Base-by-base conservation (phyloP, 1,140 invertebrate genomes). In the Latrodectus geometricus region DNA sequence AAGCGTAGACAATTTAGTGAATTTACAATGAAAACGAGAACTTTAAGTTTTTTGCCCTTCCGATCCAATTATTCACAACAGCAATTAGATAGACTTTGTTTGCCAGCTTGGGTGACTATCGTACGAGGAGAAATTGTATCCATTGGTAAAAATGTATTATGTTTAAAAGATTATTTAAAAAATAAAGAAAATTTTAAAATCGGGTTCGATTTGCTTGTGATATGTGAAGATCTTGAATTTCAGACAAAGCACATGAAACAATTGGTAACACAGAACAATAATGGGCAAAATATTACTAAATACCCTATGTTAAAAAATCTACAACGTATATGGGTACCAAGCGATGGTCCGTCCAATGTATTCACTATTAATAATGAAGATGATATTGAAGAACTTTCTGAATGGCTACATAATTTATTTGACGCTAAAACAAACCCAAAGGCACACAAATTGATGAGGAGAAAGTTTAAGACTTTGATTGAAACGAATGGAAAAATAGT, bases 61-160 rank as follows among this genome's bases (percentile, higher is more conserved):
- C n/a, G 12, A 21, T 21, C 68, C 14, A 15, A 78, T 35, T 86
- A 78, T 49, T 48, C 20, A 50, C 49, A 54, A 48, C 12, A 14
- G 17, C 11, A 15, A n/a, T 56, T 86, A 9, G 23, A 86, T 50
- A 78, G 83, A 17, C n/a, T 86, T n/a, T 86, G 83, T 61, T 72
- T 86, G 9, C 52, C 83, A 20, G 75, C 68, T 20, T 86, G 83
- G 83, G 74, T 86, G 5, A 86, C 83, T n/a, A 49, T 61, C 15
- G 52, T 86, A 20, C 15, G 35, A 56, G 74, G 65, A n/a, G 23
- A 70, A 50, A 56, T 86, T 5, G 14, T 17, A 9, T 48, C 21
- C 0, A 78, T 86, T 17, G 7, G 69, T 56, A 9, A 49, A 5
- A 78, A 78, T n/a, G 20, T 61, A 35, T 9, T 86, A 0, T 5